These are phyloP conservation scores for Tenebrosternarchus preto DNA, from an alignment of 2,113 vertebrate genomes.

Conservation along the genomic window DNA sequence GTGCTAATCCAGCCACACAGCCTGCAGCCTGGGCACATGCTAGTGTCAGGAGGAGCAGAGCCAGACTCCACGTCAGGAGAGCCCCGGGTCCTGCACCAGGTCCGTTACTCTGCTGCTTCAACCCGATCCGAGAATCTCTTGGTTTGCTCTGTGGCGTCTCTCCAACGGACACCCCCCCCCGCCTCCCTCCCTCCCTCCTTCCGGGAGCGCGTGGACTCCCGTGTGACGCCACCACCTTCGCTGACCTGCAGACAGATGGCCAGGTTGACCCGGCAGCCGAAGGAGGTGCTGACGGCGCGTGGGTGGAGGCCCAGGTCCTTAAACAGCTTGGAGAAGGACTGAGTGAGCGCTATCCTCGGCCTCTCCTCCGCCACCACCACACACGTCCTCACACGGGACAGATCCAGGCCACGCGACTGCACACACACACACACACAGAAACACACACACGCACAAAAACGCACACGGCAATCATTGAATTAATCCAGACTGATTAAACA, in stretches of 20 bases:
- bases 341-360: slow-evolving; percentile 92
- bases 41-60: slow-evolving; percentile 22
- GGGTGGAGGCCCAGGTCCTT: slow-evolving; percentile 97
- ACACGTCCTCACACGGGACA: slow-evolving; percentile 94
- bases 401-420: slow-evolving; percentile 91
- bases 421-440: slow-evolving; percentile 17
- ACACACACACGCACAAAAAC: neutral
- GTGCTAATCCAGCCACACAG: slow-evolving; percentile 24
- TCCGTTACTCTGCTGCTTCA: neutral
- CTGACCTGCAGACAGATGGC: slow-evolving; percentile 97
- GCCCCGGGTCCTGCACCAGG: neutral
- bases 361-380: slow-evolving; percentile 96
- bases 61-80: neutral
- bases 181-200: too few relatives aligned
- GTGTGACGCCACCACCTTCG: neutral
- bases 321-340: slow-evolving; percentile 97
- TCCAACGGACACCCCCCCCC: too few relatives aligned
- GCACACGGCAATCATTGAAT: neutral
- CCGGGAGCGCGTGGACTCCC: neutral
- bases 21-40: neutral
- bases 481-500: neutral
- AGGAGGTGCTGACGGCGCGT: slow-evolving; percentile 94
- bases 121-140: slow-evolving; percentile 54
- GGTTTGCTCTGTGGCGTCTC: neutral
- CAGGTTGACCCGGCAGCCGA: slow-evolving; percentile 96